Evolutionary conservation across 2,797 vertebrate genomes (phyloP).

Genomic region (Melanotaenia nigrans): DNA sequence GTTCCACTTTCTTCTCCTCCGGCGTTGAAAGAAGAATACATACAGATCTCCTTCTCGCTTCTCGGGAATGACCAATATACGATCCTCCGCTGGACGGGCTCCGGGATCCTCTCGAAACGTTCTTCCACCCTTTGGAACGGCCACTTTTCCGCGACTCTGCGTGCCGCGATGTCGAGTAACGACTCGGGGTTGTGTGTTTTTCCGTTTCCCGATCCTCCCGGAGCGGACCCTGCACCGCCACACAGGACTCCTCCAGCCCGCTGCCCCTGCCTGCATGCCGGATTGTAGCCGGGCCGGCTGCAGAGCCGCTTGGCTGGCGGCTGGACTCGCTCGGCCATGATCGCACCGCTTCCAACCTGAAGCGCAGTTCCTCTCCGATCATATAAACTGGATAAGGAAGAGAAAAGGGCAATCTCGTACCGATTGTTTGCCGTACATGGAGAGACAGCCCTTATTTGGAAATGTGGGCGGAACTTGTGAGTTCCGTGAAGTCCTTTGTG

Average conservation of each 20-base stretch:
- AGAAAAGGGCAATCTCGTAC: slow-evolving; percentile 83
- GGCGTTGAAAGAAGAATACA: slow-evolving; percentile 98
- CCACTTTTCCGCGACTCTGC: slow-evolving; percentile 98
- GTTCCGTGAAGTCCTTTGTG: slow-evolving; percentile 83
- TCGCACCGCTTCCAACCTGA: slow-evolving; percentile 95
- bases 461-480: slow-evolving; percentile 66
- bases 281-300: slow-evolving; percentile 96
- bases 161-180: slow-evolving; percentile 94
- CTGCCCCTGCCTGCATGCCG: slow-evolving; percentile 91
- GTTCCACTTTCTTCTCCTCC: slow-evolving; percentile 89
- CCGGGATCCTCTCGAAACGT: slow-evolving; percentile 96
- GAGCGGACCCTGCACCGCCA: slow-evolving; percentile 84
- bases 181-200: slow-evolving; percentile 95
- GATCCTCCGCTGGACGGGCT: slow-evolving; percentile 96
- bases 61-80: slow-evolving; percentile 98
- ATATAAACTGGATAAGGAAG: slow-evolving; percentile 94
- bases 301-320: slow-evolving; percentile 98
- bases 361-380: slow-evolving; percentile 94
- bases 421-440: slow-evolving; percentile 89
- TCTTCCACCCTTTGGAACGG: slow-evolving; percentile 98
- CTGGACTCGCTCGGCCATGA: slow-evolving; percentile 99
- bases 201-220: slow-evolving; percentile 85
- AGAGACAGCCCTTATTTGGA: slow-evolving; percentile 82
- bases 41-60: slow-evolving; percentile 98
- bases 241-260: slow-evolving; percentile 88